Evolutionary conservation across 2,113 vertebrate species (phyloP).

Genomic region (Cisticola juncidis): DNA sequence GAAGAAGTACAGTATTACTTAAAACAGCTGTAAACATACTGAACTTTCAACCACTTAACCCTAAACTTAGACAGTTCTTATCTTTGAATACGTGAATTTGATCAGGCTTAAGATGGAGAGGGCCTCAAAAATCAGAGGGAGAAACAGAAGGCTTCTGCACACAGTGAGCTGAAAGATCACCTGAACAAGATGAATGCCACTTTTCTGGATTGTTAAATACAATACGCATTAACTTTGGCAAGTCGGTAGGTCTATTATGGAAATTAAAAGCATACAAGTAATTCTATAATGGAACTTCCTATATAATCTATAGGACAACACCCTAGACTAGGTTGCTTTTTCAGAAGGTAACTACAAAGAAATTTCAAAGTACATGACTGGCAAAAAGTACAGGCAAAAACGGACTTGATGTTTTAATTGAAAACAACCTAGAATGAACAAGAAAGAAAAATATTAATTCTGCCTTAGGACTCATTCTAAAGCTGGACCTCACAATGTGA

Average conservation of each 20-base stretch:
- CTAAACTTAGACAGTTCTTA: neutral
- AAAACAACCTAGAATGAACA: neutral
- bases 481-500: neutral
- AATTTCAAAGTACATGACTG: neutral
- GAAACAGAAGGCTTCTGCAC: neutral
- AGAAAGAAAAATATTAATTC: neutral
- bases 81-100: neutral
- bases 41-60: neutral
- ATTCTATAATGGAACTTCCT: neutral
- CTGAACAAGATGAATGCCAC: neutral
- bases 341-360: neutral
- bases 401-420: neutral
- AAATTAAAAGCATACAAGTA: neutral
- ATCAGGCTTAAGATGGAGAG: neutral
- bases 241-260: neutral
- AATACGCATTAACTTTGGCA: neutral
- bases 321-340: neutral
- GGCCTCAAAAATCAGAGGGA: neutral
- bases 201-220: neutral
- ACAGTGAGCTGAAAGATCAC: neutral
- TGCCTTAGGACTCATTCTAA: neutral
- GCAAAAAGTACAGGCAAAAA: neutral
- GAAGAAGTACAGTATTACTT: neutral
- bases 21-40: neutral
- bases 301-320: neutral